These are phyloP conservation scores for Notodromas monacha DNA, from an alignment of 2,888 invertebrate species.

Conservation along the genomic window DNA sequence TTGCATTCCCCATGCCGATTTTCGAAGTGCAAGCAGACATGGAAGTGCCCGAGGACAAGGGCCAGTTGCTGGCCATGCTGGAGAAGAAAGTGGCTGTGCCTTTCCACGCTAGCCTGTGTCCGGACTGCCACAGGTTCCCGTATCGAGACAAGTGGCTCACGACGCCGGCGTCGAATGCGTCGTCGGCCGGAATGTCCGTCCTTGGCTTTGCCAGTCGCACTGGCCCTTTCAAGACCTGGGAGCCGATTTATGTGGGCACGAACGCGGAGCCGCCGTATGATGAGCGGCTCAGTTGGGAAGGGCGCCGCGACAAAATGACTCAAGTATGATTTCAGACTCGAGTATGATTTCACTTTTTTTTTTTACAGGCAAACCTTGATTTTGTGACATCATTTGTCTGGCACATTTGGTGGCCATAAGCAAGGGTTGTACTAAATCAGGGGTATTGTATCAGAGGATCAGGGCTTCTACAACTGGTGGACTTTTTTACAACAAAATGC, in stretches of 20 bases:
- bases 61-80: slow-evolving; percentile 30
- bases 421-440: no score
- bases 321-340: no score
- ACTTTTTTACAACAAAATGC: no score
- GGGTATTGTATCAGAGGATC: no score
- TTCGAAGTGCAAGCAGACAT: slow-evolving; percentile 31
- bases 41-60: slow-evolving; percentile 23
- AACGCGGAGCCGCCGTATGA: slow-evolving; percentile 38
- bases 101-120: slow-evolving; percentile 63
- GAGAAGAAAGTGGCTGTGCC: slow-evolving; percentile 45
- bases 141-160: slow-evolving; percentile 44
- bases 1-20: slow-evolving; percentile 39
- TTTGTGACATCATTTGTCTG: no score
- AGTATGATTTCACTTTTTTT: no score
- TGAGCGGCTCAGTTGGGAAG: slow-evolving; percentile 41
- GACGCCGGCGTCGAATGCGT: no score
- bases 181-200: no score
- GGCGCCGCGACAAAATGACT: slow-evolving; percentile 48
- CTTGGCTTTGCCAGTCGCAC: slow-evolving; percentile 33
- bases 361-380: no score
- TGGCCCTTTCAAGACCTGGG: slow-evolving; percentile 41
- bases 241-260: slow-evolving; percentile 43
- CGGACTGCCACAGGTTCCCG: slow-evolving; percentile 36
- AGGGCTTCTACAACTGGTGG: no score
- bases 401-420: no score